Evolutionary conservation across 1,140 invertebrate species (phyloP).

Genomic region (Diabrotica undecimpunctata): DNA sequence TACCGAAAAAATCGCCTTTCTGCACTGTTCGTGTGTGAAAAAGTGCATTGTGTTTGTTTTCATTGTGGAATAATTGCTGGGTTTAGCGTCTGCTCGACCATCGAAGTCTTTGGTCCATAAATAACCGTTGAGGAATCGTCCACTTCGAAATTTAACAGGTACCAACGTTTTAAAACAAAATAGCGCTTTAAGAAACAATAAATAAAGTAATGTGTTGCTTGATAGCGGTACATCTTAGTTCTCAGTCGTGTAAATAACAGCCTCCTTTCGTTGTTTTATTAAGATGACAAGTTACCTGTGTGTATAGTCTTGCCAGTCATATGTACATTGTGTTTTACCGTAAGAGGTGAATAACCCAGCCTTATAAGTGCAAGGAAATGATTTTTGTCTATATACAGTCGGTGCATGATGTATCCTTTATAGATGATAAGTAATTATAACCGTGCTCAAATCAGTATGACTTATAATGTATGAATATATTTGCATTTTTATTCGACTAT

Average conservation of each 20-base stretch:
- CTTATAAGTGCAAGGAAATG: not conserved
- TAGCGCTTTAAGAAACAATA: too few species aligned
- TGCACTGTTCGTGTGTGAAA: not conserved
- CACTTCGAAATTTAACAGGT: too few species aligned
- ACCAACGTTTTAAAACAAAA: too few species aligned
- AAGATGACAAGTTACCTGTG: too few species aligned
- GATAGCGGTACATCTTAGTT: too few species aligned
- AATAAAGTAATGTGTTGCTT: too few species aligned
- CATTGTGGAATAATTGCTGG: not conserved
- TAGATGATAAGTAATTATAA: too few species aligned
- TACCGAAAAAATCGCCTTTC: not conserved
- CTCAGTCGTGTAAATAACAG: too few species aligned
- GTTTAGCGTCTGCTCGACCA: not conserved
- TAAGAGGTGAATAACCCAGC: conserved; percentile 1
- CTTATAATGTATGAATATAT: too few species aligned
- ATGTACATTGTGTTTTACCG: conserved; percentile 2
- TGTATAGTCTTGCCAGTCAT: not conserved
- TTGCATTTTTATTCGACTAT: too few species aligned
- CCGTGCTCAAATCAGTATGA: too few species aligned
- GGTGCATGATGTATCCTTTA: not conserved
- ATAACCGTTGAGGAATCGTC: not conserved
- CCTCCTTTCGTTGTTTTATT: too few species aligned
- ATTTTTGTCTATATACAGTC: not conserved
- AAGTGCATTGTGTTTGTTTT: not conserved
- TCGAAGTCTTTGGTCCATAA: not conserved